Evolutionary conservation across 1,140 invertebrate species (phyloP).

Genomic region (Aethina tumida): DNA sequence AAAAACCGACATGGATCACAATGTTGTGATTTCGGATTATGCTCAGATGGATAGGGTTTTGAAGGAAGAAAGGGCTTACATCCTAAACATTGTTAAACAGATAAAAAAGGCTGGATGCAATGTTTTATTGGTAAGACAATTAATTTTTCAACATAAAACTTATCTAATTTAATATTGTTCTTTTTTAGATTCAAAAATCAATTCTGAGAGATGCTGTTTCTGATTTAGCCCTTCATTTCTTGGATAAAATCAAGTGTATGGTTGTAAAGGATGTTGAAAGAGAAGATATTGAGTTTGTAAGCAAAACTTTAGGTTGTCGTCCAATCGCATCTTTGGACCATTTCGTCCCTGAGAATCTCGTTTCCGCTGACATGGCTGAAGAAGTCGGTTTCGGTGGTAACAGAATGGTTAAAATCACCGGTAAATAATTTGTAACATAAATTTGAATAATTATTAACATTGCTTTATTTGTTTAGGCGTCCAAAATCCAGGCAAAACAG

Average conservation of each 20-base stretch:
- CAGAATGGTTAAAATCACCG: slow-evolving; percentile 83
- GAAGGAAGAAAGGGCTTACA: slow-evolving; percentile 97
- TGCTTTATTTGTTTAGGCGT: slow-evolving; percentile 50
- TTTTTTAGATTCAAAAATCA: slow-evolving; percentile 72
- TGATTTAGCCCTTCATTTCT: slow-evolving; percentile 94
- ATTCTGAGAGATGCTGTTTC: slow-evolving; percentile 96
- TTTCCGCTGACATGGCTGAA: slow-evolving; percentile 88
- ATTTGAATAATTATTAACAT: neutral
- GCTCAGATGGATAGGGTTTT: slow-evolving; percentile 97
- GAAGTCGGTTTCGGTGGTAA: slow-evolving; percentile 83
- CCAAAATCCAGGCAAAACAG: slow-evolving; percentile 77
- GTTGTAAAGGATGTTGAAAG: slow-evolving; percentile 97
- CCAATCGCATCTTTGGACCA: slow-evolving; percentile 99
- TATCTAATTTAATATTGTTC: neutral
- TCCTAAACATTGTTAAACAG: slow-evolving; percentile 97
- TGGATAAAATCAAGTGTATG: slow-evolving; percentile 99
- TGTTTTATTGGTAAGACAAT: slow-evolving; percentile 83
- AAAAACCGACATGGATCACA: slow-evolving; percentile 99
- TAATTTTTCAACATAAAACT: slow-evolving; percentile 5
- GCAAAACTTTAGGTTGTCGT: slow-evolving; percentile 88
- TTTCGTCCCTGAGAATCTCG: slow-evolving; percentile 85
- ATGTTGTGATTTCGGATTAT: slow-evolving; percentile 96
- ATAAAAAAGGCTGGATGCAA: slow-evolving; percentile 98
- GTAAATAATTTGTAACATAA: slow-evolving; percentile 12
- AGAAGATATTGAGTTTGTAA: slow-evolving; percentile 95